Percentiles rank a stretch among this genome's conserved stretches.
phyloP scores from a whole-genome alignment of 2,797 vertebrate species.

The Allobates femoralis region DNA sequence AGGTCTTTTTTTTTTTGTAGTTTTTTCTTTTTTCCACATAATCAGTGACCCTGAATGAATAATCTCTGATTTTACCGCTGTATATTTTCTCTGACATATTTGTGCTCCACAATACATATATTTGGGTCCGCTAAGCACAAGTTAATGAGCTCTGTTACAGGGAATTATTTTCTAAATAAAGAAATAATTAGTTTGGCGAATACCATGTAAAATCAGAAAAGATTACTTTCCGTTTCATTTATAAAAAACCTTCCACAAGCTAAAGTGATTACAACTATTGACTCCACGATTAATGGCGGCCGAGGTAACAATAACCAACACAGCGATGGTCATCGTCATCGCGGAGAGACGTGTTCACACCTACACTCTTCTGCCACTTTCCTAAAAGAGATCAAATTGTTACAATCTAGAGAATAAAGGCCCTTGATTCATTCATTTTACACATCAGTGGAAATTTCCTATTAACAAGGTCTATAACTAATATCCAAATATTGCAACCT shows the following conservation, averaged over 20 bases:
- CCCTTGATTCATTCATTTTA: background rate
- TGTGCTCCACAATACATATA: conserved; percentile 20
- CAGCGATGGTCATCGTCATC: background rate
- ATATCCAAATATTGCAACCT: too few relatives aligned
- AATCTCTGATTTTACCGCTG: background rate
- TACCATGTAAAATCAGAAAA: conserved; percentile 56
- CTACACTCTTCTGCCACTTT: background rate
- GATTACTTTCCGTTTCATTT: conserved; percentile 54
- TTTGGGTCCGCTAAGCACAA: conserved; percentile 17
- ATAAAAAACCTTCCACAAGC: conserved; percentile 44
- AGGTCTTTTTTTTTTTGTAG: too few relatives aligned
- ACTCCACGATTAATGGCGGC: conserved; percentile 11
- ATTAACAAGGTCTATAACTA: background rate
- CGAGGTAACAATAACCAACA: conserved; percentile 22
- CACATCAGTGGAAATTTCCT: background rate
- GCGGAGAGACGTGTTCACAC: background rate
- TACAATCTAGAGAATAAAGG: background rate
- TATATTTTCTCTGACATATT: conserved; percentile 12
- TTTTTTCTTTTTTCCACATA: background rate
- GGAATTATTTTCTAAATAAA: conserved; percentile 56
- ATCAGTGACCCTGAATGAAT: background rate
- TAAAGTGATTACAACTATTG: conserved; percentile 44
- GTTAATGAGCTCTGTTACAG: conserved; percentile 53
- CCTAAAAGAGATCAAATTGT: too few relatives aligned
- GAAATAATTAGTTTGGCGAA: conserved; percentile 51